Evolutionary conservation across 2,797 vertebrate genomes (phyloP), one percentile per base, ranked within the genome.

Genomic region (Clarias pachynema): DNA sequence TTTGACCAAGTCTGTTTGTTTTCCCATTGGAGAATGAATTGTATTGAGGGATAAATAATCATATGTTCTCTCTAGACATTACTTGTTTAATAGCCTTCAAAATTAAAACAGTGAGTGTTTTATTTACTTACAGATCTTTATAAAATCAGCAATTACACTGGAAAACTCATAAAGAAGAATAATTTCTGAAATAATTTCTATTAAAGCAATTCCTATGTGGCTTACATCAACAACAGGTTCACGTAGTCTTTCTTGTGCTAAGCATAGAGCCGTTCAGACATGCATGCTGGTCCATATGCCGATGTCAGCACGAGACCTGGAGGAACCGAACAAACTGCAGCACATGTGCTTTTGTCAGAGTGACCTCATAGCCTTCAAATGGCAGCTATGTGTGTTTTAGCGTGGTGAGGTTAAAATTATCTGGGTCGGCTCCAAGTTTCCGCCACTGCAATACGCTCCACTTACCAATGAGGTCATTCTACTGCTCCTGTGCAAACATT

Each of bases 391-490:
- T 85, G 65, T 80, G 49, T 88, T 88, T 86, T 87, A 62, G 85
- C 56, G 57, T 79, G 59, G 79, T 83, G 77, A 86, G 85, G 87
- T 90, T 90, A 87, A 86, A 87, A 87, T 87, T 87, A 87, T 85
- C 87, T 84, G 72, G 59, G 16, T 65, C 80, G 75, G 31, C 86
- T 88, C 83, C 79, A 60, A 81, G 75, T 90, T 88, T 88, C 84
- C 77, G 66, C 89, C 89, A 89, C 89, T 86, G 87, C 84, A 84
- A 80, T 83, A 84, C 86, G 86, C 84, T 74, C 84, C 53, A 77
- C 81, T 90, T 84, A 84, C 83, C 86, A 89, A 84, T 90, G 87
- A 90, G 86, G 85, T 90, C 86, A 90, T 59, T 88, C 53, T 62
- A 63, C 84, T 69, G 34, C 57, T 84, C 81, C 79, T 69, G 68